Conservation (phyloP, 1,140 invertebrate genomes). For the Procambarus clarkii region DNA sequence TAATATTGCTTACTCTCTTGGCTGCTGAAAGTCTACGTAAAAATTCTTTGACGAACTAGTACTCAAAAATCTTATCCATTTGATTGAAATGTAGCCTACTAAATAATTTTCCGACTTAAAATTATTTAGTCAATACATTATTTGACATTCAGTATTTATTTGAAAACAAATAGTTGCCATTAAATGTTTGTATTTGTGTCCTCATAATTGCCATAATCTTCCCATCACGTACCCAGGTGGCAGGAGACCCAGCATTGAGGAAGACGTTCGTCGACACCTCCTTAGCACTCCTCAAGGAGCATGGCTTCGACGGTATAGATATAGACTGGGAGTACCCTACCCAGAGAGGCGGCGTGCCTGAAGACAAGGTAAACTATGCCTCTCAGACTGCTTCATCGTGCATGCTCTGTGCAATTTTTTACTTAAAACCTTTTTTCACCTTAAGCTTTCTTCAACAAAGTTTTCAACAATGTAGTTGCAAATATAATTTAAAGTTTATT, state of each 20-base stretch:
- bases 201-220: not conserved
- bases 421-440: not conserved
- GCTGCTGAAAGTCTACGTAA: no score
- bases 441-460: not conserved
- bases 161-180: no score
- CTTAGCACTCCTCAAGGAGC: conserved; percentile 78
- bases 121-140: no score
- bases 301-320: conserved; percentile 89
- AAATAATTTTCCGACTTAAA: no score
- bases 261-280: conserved; percentile 64
- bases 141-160: no score
- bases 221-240: conserved; percentile 39
- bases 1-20: no score
- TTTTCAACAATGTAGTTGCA: not conserved
- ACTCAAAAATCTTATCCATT: no score
- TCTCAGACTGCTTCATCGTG: not conserved
- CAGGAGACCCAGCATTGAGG: conserved; percentile 45
- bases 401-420: not conserved
- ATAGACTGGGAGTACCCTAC: conserved; percentile 85
- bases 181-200: no score
- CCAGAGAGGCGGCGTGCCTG: conserved; percentile 66
- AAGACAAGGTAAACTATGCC: conserved; percentile 71
- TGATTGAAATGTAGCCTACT: no score
- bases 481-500: not conserved
- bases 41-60: no score